Percentiles rank a stretch among this genome's conserved stretches.
phyloP scores from a whole-genome alignment of 1,140 invertebrate species.

The Diplogasteroides magnus region DNA sequence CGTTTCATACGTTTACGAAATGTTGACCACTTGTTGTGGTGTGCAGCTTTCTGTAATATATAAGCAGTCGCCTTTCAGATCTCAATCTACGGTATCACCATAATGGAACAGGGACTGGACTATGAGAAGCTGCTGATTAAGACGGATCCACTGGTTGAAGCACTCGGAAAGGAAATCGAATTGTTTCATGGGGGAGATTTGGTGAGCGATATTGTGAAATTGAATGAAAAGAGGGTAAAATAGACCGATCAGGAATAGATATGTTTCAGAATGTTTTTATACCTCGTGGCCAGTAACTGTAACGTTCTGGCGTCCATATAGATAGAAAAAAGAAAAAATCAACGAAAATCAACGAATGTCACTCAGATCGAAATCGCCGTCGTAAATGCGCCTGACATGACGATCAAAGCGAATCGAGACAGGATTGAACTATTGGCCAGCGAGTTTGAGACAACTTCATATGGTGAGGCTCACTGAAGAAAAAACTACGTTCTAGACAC shows the following conservation, averaged over 20 bases:
- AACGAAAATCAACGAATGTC: no score
- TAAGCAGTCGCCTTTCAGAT: slow-evolving; percentile 18
- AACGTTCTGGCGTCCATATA: no score
- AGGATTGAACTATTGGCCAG: slow-evolving; percentile 41
- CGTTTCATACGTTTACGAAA: neutral
- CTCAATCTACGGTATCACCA: slow-evolving; percentile 53
- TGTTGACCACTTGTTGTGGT: neutral
- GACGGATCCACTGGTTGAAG: slow-evolving; percentile 53
- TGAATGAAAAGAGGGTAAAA: no score
- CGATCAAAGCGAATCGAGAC: slow-evolving; percentile 31
- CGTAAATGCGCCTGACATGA: slow-evolving; percentile 45
- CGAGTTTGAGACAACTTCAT: slow-evolving; percentile 44
- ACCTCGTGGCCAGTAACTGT: slow-evolving; percentile 2
- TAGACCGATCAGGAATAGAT: no score
- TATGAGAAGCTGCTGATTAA: slow-evolving; percentile 56
- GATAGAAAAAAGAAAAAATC: no score
- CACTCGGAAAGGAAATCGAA: slow-evolving; percentile 39
- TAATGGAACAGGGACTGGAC: slow-evolving; percentile 57
- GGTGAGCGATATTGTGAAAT: no score
- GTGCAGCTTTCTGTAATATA: neutral
- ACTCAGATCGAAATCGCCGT: slow-evolving; percentile 52
- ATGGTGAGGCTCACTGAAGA: no score
- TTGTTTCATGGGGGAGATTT: slow-evolving; percentile 44
- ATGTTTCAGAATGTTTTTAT: neutral
- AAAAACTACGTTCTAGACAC: no score